Conservation (phyloP, 92 coral and sea anemone species). For the Umimayanthus chanpuru region DNA sequence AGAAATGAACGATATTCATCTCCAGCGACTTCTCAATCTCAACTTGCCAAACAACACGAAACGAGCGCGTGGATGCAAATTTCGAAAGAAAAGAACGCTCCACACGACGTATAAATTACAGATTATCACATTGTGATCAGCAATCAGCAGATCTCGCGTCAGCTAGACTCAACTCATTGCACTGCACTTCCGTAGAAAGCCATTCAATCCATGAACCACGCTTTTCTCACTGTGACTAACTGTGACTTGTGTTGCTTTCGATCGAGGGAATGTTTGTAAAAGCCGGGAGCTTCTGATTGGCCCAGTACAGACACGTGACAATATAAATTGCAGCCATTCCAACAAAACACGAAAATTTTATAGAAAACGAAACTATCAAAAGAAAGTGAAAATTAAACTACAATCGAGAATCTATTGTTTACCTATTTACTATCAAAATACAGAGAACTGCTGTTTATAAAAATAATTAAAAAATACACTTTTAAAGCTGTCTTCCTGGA, state of each 20-base stretch:
- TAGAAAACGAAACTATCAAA: too few species aligned
- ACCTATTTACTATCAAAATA: too few species aligned
- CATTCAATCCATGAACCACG: slow-evolving; percentile 22
- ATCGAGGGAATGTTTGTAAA: slow-evolving; percentile 43
- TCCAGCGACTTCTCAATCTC: not conserved
- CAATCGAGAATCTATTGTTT: too few species aligned
- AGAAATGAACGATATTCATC: not conserved
- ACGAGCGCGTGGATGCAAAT: not conserved
- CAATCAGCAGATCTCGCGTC: not conserved
- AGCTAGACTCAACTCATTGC: not conserved
- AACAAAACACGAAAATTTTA: not conserved
- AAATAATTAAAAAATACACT: too few species aligned
- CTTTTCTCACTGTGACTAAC: not conserved
- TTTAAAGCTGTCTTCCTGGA: too few species aligned
- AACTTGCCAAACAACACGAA: slow-evolving; percentile 18
- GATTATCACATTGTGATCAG: slow-evolving; percentile 15
- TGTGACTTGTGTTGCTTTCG: slow-evolving; percentile 17
- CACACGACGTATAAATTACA: not conserved
- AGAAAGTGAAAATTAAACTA: too few species aligned
- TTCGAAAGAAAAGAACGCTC: not conserved
- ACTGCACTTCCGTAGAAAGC: slow-evolving; percentile 7
- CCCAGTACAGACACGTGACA: slow-evolving; percentile 30
- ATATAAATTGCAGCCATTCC: too few species aligned
- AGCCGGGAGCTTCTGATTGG: slow-evolving; percentile 46
- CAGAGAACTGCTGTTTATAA: too few species aligned